These are phyloP conservation scores for Odontamblyopus rebecca DNA, from an alignment of 2,797 vertebrate species.

Conservation along the genomic window DNA sequence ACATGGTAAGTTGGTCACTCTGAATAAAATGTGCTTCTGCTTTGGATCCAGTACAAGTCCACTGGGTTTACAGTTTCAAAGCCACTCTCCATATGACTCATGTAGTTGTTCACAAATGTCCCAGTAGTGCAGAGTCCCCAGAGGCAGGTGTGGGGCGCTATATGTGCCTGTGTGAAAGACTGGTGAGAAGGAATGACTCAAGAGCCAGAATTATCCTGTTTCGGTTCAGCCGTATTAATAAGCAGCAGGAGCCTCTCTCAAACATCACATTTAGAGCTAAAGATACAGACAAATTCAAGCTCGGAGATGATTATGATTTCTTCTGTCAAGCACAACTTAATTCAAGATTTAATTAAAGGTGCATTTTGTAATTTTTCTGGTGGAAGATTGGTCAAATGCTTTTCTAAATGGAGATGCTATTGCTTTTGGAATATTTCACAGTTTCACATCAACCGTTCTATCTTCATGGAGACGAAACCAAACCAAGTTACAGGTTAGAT, in stretches of 20 bases:
- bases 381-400: no score
- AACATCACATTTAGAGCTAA: neutral
- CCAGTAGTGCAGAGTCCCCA: neutral
- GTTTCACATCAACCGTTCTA: no score
- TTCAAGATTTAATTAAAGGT: no score
- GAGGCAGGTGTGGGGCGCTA: neutral
- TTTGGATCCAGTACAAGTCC: constrained; percentile 55
- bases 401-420: no score
- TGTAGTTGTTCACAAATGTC: neutral
- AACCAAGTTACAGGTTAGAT: no score
- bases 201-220: neutral
- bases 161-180: neutral
- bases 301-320: neutral
- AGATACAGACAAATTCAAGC: neutral
- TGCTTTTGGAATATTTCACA: no score
- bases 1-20: constrained; percentile 3
- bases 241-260: neutral
- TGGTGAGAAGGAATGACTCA: neutral
- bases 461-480: no score
- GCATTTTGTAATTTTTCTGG: no score
- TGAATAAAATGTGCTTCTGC: constrained; percentile 57
- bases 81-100: neutral
- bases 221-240: constrained; percentile 1
- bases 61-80: constrained; percentile 27
- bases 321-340: neutral